Conservation (phyloP, 1,140 invertebrate species). For the Drosophila bocqueti region DNA sequence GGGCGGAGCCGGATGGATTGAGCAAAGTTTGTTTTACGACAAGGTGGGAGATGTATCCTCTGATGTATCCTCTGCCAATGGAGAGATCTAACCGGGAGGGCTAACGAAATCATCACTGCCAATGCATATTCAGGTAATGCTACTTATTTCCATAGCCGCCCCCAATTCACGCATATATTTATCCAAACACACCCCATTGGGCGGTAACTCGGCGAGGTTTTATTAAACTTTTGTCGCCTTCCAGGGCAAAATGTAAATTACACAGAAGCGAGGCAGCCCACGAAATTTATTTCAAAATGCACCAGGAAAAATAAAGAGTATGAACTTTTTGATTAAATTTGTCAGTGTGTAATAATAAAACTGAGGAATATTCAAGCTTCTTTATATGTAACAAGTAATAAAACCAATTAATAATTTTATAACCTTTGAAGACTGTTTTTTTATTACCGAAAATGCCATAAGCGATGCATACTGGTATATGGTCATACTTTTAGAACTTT, state of each 20-base stretch:
- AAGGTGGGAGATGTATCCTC: not conserved
- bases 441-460: too few species aligned
- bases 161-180: slow-evolving; percentile 34
- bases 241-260: slow-evolving; percentile 71
- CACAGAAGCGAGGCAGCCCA: slow-evolving; percentile 51
- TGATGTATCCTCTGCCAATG: slow-evolving; percentile 46
- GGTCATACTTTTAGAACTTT: too few species aligned
- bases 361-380: rapidly evolving
- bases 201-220: slow-evolving; percentile 40
- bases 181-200: slow-evolving; percentile 33
- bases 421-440: not conserved
- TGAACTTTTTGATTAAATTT: not conserved
- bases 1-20: slow-evolving; percentile 18
- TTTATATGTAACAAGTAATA: not conserved
- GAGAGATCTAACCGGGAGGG: slow-evolving; percentile 10
- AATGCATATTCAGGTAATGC: slow-evolving; percentile 49
- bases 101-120: slow-evolving; percentile 32
- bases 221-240: slow-evolving; percentile 76
- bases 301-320: not conserved
- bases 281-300: slow-evolving; percentile 50
- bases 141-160: slow-evolving; percentile 41
- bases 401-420: not conserved
- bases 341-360: not conserved
- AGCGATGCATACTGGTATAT: too few species aligned
- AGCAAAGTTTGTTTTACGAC: slow-evolving; percentile 56